phyloP scores from a whole-genome alignment of 37 sponge, comb jelly and placozoan species.

The Spongilla lacustris region DNA sequence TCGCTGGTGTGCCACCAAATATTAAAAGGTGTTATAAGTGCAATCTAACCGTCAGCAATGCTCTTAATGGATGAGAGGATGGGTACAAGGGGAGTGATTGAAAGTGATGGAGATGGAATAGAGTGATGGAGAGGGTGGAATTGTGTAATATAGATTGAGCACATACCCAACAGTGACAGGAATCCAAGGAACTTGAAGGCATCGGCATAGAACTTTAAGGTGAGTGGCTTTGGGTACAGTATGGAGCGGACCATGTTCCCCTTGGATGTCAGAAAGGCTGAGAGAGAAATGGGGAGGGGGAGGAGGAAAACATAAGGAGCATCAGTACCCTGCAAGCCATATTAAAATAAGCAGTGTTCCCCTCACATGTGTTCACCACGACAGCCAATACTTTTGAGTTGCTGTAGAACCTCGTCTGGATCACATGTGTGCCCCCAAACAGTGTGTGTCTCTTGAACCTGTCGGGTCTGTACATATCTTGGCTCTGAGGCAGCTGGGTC shows the following conservation, averaged over 20 bases:
- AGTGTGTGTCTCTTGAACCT: constrained; percentile 82
- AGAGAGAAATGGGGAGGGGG: background rate
- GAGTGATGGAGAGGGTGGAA: too few species aligned
- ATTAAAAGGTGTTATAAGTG: too few species aligned
- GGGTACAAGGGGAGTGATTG: too few species aligned
- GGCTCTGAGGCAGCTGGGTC: constrained; percentile 60
- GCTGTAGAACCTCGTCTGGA: constrained; percentile 80
- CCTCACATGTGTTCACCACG: constrained; percentile 74
- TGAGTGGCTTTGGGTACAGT: constrained; percentile 79
- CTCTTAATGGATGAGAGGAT: too few species aligned
- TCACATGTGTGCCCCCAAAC: constrained; percentile 82
- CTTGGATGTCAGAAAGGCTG: constrained; percentile 52
- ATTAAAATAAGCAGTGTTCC: too few species aligned
- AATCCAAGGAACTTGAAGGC: constrained; percentile 72
- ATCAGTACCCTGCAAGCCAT: too few species aligned
- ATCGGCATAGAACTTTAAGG: constrained; percentile 77
- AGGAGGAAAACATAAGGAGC: too few species aligned
- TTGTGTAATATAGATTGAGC: background rate
- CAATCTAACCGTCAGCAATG: too few species aligned
- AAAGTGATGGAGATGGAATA: too few species aligned
- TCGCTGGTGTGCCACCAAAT: too few species aligned
- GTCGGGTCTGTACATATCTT: constrained; percentile 36
- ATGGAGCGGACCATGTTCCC: constrained; percentile 84
- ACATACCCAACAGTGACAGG: background rate
- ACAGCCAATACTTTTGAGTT: constrained; percentile 61